These are phyloP conservation scores for Pangasianodon hypophthalmus DNA, from an alignment of 2,113 vertebrate species.

Conservation along the genomic window DNA sequence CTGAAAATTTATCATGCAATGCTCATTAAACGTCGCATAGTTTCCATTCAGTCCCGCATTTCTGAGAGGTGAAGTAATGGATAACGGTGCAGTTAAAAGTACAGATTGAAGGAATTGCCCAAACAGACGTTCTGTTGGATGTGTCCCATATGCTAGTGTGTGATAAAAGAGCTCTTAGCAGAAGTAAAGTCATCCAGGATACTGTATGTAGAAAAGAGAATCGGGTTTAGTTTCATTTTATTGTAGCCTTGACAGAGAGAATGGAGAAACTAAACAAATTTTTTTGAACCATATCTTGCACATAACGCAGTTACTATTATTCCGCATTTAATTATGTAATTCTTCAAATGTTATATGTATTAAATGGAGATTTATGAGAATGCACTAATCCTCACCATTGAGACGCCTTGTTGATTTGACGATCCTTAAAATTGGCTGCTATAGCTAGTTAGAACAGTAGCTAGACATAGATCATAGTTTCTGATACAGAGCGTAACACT, in stretches of 20 bases:
- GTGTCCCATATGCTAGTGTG: constrained; percentile 2
- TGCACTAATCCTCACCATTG: neutral
- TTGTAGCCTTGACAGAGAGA: neutral
- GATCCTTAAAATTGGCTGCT: neutral
- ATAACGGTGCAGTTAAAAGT: neutral
- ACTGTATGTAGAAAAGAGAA: no score
- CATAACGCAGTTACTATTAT: neutral
- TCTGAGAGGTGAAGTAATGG: constrained; percentile 7
- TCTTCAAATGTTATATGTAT: neutral
- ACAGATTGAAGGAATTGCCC: constrained; percentile 11
- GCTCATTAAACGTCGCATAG: neutral
- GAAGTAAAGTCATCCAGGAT: neutral
- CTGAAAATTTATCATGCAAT: neutral
- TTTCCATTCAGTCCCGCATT: neutral
- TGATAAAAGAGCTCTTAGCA: neutral
- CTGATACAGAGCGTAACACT: neutral
- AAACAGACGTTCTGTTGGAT: neutral
- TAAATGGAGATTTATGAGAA: neutral
- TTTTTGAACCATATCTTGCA: neutral
- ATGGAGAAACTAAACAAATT: neutral
- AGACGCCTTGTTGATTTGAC: neutral
- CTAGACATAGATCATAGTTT: neutral
- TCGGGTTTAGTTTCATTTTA: neutral
- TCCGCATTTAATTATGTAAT: no score
- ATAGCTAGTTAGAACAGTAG: no score